Conservation (phyloP, 2,113 vertebrate genomes). For the Menura novaehollandiae region DNA sequence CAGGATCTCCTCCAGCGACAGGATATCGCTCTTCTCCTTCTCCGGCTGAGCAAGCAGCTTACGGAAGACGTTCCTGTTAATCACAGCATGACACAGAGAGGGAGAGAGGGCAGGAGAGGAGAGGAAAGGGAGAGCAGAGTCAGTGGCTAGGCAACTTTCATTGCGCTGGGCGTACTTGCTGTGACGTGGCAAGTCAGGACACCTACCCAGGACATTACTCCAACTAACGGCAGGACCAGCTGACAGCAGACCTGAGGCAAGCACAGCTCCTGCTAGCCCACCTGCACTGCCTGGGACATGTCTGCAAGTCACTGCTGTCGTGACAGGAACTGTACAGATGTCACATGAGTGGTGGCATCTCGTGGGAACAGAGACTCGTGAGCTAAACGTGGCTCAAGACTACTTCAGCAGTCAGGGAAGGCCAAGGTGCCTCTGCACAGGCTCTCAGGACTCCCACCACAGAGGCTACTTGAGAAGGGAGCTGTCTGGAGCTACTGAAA, state of each 20-base stretch:
- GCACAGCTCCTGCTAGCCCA: neutral
- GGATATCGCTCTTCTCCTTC: slow-evolving; percentile 90
- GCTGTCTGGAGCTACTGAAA: neutral
- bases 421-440: neutral
- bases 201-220: neutral
- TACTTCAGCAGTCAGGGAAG: neutral
- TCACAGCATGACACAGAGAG: slow-evolving; percentile 32
- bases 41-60: slow-evolving; percentile 93
- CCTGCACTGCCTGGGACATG: neutral
- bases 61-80: slow-evolving; percentile 91
- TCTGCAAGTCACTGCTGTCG: neutral
- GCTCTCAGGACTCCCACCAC: neutral
- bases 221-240: neutral
- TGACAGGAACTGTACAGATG: neutral
- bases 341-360: accelerated
- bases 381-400: neutral
- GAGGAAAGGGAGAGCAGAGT: slow-evolving; percentile 47
- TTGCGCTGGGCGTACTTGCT: neutral
- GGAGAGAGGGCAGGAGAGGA: slow-evolving; percentile 39
- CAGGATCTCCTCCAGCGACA: slow-evolving; percentile 96
- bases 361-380: neutral
- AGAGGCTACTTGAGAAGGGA: neutral
- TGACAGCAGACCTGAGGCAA: neutral
- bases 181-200: neutral
- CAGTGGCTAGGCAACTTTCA: neutral